A percentile compares a stretch with the other conserved stretches of the same genome.
Evolutionary conservation across 2,888 invertebrate species (phyloP).

Genomic region (Rutpela maculata): DNA sequence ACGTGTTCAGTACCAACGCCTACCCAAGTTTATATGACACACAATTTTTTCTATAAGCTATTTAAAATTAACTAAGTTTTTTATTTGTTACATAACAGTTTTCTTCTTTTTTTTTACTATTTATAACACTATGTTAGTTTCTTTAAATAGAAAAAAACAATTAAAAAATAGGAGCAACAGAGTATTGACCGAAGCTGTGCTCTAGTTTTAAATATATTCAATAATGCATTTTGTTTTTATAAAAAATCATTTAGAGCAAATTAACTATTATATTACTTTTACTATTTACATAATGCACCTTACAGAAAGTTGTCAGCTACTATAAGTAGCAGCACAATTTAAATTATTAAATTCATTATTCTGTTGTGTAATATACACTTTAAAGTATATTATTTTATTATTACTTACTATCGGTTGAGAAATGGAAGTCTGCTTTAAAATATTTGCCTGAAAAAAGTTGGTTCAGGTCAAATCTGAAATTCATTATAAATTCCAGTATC

Average conservation of each 20-base stretch:
- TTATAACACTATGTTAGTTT: background rate
- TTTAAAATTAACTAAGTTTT: background rate
- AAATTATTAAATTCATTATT: constrained; percentile 12
- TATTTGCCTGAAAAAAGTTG: background rate
- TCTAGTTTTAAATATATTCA: background rate
- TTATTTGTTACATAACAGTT: background rate
- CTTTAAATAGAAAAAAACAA: background rate
- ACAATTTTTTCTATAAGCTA: background rate
- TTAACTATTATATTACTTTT: constrained; percentile 37
- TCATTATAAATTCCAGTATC: background rate
- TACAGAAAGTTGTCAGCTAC: constrained; percentile 24
- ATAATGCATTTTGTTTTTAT: background rate
- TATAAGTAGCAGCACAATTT: constrained; percentile 17
- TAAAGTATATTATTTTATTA: constrained; percentile 4
- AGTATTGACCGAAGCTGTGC: constrained; percentile 11
- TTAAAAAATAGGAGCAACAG: background rate
- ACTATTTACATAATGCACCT: constrained; percentile 38
- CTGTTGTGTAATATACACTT: constrained; percentile 5
- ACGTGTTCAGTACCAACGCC: background rate
- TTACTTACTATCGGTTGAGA: background rate
- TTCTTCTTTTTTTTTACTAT: background rate
- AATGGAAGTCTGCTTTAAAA: background rate
- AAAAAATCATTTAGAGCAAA: constrained; percentile 26
- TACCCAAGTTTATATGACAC: background rate
- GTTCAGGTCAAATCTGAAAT: background rate